Conservation (phyloP, 2,888 invertebrate species). For the Camponotus fellah region DNA sequence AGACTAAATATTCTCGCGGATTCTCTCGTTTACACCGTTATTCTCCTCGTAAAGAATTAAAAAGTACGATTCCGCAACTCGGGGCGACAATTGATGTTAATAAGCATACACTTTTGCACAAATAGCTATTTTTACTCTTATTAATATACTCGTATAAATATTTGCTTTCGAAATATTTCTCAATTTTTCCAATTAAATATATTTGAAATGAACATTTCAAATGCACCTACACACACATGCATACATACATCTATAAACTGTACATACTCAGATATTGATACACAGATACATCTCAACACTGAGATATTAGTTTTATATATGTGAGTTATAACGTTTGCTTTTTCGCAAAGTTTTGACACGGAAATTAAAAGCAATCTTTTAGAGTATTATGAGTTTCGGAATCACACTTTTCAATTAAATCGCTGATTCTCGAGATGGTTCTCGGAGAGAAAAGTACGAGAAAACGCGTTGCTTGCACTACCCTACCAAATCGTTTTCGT, state of each 20-base stretch:
- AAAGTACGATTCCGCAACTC: neutral
- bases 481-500: neutral
- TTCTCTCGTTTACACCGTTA: neutral
- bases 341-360: neutral
- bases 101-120: neutral
- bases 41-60: neutral
- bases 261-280: neutral
- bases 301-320: neutral
- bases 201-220: neutral
- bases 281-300: neutral
- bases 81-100: neutral
- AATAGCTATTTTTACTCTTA: neutral
- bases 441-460: neutral
- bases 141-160: neutral
- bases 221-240: neutral
- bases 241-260: neutral
- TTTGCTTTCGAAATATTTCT: neutral
- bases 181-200: neutral
- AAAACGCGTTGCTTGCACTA: neutral
- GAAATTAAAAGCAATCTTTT: neutral
- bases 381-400: neutral
- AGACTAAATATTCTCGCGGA: neutral
- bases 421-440: neutral
- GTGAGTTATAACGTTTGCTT: neutral
- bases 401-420: neutral